These are phyloP conservation scores for Eriocheir sinensis DNA, from an alignment of 1,140 invertebrate genomes.

Conservation along the genomic window DNA sequence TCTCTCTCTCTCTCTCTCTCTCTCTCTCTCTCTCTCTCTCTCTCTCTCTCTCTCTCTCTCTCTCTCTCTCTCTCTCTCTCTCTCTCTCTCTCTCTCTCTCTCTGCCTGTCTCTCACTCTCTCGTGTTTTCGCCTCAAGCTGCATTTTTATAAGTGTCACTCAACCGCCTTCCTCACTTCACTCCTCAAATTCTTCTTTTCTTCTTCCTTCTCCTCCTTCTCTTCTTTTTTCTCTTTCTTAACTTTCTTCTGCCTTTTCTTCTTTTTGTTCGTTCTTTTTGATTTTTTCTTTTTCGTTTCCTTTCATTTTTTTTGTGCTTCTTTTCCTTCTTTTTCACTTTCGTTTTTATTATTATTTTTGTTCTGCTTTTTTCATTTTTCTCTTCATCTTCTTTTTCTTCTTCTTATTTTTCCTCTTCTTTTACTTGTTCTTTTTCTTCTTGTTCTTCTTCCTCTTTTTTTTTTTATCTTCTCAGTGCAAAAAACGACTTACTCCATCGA, in stretches of 20 bases:
- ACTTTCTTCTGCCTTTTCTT: background rate
- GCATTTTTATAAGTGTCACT: background rate
- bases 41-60: background rate
- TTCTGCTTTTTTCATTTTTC: background rate
- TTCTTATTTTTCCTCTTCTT: background rate
- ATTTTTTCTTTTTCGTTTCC: background rate
- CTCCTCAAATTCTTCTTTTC: background rate
- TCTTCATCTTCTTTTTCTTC: background rate
- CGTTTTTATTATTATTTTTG: background rate
- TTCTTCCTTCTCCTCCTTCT: background rate
- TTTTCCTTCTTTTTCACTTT: background rate
- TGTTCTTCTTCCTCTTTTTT: background rate
- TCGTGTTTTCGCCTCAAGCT: too few relatives aligned
- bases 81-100: background rate
- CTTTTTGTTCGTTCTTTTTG: background rate
- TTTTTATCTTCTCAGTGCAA: background rate
- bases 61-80: background rate
- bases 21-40: background rate
- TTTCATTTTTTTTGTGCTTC: too few relatives aligned
- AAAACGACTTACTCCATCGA: too few relatives aligned
- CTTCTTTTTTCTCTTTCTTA: background rate
- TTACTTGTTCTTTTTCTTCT: background rate
- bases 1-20: constrained; percentile 2
- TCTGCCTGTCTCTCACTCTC: constrained; percentile 7
- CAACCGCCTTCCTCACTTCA: background rate